Evolutionary conservation across 2,797 vertebrate genomes (phyloP), one percentile per base, ranked within the genome.

Genomic region (Momotus momota): DNA sequence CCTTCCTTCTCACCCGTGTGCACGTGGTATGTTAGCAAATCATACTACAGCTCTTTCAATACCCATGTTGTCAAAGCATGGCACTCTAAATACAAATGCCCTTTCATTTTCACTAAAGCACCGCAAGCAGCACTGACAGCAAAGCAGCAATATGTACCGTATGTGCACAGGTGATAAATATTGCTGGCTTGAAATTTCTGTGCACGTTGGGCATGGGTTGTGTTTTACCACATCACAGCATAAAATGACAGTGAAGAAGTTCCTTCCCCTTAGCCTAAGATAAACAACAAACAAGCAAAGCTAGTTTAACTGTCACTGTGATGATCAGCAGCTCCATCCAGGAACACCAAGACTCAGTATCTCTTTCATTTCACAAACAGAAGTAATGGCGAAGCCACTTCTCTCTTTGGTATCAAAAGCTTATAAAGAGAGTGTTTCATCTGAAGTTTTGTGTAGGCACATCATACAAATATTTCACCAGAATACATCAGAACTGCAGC

Each of bases 191-290:
- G 97, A 96, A 97, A 97, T 94, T 97, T 92, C 95, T 94, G 82
- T 11, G 13, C 73, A 61, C 91, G 61, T 71, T 97, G 96, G 97
- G 95, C 97, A 97, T 71, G 89, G 95, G 86, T 94, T 96, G 84
- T 96, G 95, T 96, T 97, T 97, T 97, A 92, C 91, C 93, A 93
- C 88, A 95, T 97, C 94, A 94, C 70, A 96, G 40, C 48, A 86
- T 91, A 91, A 94, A 91, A 69, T 97, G 97, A 97, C 97, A 98
- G 97, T 95, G 93, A 94, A 97, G 94, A 84, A 83, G 90, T 94
- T 96, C 95, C 64, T 93, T 96, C 78, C 78, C 78, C 96, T 97
- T 97, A 90, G 93, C 96, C 49, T 96, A 96, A 97, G 87, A 85
- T 94, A 96, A 95, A 94, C 82, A 94, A 94, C 94, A 93, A 97